Evolutionary conservation across 2,797 vertebrate species (phyloP), one percentile per base, ranked within the genome.

Genomic region (Gallinago solitaria): DNA sequence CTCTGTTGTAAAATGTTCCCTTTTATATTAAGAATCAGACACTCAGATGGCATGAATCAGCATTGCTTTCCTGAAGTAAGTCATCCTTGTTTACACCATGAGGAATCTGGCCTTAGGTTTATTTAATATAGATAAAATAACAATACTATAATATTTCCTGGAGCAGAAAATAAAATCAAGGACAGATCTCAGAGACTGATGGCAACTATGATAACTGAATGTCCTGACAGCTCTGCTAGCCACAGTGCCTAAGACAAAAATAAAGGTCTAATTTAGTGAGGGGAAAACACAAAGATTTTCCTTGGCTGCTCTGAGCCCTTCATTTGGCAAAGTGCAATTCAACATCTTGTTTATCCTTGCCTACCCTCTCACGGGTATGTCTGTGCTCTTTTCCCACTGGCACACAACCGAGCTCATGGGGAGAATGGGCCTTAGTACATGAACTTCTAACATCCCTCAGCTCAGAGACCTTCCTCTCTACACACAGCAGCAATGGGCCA

Each of bases 91-190:
- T 94, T 92, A 87, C 88, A 78, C 68, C 56, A 39, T 17, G 24
- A 79, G 43, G 60, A 93, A 76, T 84, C 63, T 69, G 70, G 25
- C 76, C 37, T 80, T 54, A 90, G 12, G 24, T 90, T 84, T 92
- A 84, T 60, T 95, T 90, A 87, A 74, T 68, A 73, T 13, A 87
- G 81, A 81, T 75, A 80, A 94, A 95, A 89, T 68, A 57, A 85
- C 70, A 96, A 94, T 87, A 54, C 30, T 77, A 13, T 77, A 70
- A 24, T 61, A 80, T 74, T 75, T 93, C 91, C 80, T 75, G 75
- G 21, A 82, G 64, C 74, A 92, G 60, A 71, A 95, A 95, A 93
- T 82, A 92, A 96, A 90, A 75, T 63, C 67, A 91, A 94, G 83
- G 77, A 70, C 83, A 84, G 35, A 56, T 87, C 90, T 92, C 51